Base-by-base conservation (phyloP, 2,113 vertebrate genomes). In the Rhynchopsitta pachyrhyncha region DNA sequence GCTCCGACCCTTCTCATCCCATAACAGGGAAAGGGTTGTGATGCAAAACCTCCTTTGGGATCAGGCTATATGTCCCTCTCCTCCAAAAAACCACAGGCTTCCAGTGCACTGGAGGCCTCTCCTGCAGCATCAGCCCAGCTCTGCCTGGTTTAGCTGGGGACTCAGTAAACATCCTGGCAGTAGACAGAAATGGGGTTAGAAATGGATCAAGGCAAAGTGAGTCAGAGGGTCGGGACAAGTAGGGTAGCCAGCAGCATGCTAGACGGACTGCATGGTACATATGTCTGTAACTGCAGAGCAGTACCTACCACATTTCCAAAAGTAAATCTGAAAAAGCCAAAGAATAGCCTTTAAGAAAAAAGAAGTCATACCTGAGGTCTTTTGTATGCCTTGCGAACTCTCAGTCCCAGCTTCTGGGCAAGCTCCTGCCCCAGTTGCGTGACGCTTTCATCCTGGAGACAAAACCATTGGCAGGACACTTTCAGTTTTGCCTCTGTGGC, bases 391-490 rank as follows among this genome's bases (percentile, higher is more conserved):
- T 99, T 99, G 64, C 99, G 98, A 70, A 98, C 98, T 44, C 98
- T 98, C 64, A 99, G 96, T 66, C 98, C 98, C 60, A 99, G 95
- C 84, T 98, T 98, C 95, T 98, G 88, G 13, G 99, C 98, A 90
- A 99, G 98, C 79, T 99, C 99, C 97, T 99, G 98, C 17, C 99
- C 98, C 17, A 99, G 98, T 2, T 99, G 98, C 1, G 98, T 99
- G 84, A 99, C 98, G 0, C 98, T 98, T 90, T 99, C 98, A 97
- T 99, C 99, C 99, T 99, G 95, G 52, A 91, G 66, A 93, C 47
- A 33, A 89, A 90, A 80, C 5, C 86, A 87, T 86, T 68, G 47
- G 75, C 9, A 70, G 31, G 39, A 92, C 64, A 62, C 39, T 93
- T 82, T 86, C 35, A 91, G 91, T 78, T 91, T 83, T 93, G 60